Base-by-base conservation (phyloP, 1,140 invertebrate species). In the Pachyrhynchus sulphureomaculatus region DNA sequence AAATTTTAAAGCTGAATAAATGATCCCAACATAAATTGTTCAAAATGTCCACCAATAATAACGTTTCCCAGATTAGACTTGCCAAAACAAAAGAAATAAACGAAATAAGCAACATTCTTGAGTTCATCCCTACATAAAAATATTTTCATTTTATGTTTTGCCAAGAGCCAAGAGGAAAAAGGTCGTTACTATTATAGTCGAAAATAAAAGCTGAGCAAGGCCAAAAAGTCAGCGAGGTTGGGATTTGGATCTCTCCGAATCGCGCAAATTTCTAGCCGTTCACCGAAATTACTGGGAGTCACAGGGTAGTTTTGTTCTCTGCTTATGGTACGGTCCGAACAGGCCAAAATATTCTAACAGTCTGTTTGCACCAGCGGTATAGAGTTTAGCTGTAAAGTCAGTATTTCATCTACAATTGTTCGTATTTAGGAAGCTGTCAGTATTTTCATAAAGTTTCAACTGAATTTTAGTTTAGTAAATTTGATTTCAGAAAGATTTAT, bases 251-350 rank as follows among this genome's bases (percentile, higher is more conserved):
- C 39, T n/a, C 26, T 34, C 47, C 6, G 21, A 42, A 42, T 42
- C 36, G 52, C 32, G 42, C 55, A 34, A 57, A 47, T 57, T 57
- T 29, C 23, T 20, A 24, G 18, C 53, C n/a, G 13, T 44, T 39
- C 36, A n/a, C n/a, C 29, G 55, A 58, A 56, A 58, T 58, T 32
- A 42, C 55, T 12, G 18, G 6, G 13, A 56, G 29, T 59, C 21
- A 23, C 56, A 51, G 42, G 56, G 42, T 36, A 52, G 56, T 59
- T 59, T 59, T 33, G 56, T 59, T 49, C 47, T 26, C 44, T 56
- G 41, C 41, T 56, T 56, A 47, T 56, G 54, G 54, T 13, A 56
- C 42, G 56, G 45, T 39, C 56, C 32, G 41, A 59, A 44, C 51
- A 42, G 55, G 42, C 55, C 33, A 56, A 34, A 20, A 34, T 41